Conservation (phyloP, 2,888 invertebrate genomes). For the Trachelus stipa region DNA sequence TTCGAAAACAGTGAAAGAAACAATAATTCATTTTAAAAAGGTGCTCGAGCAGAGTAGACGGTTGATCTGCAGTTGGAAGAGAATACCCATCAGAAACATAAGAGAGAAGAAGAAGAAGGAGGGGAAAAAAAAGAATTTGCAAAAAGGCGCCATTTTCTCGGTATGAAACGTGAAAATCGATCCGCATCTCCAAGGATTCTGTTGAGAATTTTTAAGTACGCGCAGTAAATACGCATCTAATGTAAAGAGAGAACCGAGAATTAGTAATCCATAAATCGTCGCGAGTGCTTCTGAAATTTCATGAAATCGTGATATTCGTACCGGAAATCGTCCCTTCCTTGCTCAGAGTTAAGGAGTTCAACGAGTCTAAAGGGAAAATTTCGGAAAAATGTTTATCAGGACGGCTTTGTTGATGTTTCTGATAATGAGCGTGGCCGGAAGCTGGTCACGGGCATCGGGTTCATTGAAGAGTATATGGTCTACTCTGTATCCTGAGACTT, state of each 20-base stretch:
- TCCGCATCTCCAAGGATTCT: background rate
- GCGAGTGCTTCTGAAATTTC: background rate
- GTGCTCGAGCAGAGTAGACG: background rate
- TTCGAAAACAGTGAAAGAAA: conserved; percentile 15
- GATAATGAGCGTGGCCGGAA: conserved; percentile 12
- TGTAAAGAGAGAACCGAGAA: background rate
- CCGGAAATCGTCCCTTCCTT: background rate
- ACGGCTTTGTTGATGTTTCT: background rate
- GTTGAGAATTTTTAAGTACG: background rate
- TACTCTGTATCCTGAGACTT: conserved; percentile 41
- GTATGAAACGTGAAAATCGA: background rate
- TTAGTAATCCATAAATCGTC: background rate
- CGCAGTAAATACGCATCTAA: background rate
- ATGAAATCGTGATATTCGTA: background rate
- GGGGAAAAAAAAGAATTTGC: background rate
- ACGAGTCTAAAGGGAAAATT: background rate
- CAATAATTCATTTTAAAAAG: background rate
- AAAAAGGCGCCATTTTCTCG: background rate
- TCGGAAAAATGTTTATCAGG: background rate
- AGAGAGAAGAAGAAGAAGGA: background rate
- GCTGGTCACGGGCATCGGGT: conserved; percentile 47
- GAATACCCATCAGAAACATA: background rate
- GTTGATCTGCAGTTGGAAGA: background rate
- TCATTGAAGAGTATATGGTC: conserved; percentile 55
- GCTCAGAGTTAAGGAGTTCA: background rate